phyloP scores from a whole-genome alignment of 2,888 invertebrate species.

The Acronicta leporina region DNA sequence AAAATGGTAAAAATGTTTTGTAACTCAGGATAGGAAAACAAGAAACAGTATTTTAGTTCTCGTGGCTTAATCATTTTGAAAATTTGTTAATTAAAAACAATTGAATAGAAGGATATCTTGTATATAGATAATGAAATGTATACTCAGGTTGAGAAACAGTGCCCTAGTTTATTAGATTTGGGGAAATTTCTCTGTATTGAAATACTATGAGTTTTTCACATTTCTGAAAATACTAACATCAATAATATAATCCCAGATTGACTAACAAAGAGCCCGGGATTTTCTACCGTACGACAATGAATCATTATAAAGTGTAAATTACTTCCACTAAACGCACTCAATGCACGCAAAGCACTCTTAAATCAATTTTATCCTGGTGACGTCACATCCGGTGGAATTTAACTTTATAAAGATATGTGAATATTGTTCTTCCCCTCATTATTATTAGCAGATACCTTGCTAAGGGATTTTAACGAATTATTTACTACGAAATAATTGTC shows the following conservation, averaged over 20 bases:
- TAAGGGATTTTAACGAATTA: not conserved
- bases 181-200: no score
- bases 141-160: no score
- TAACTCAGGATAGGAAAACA: no score
- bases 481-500: no score
- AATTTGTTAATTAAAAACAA: no score
- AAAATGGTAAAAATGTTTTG: no score
- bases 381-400: constrained; percentile 4
- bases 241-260: not conserved
- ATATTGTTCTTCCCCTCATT: constrained; percentile 12
- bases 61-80: no score
- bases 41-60: no score
- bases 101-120: no score
- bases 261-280: constrained; percentile 8
- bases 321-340: not conserved
- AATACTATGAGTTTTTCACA: not conserved
- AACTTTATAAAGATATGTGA: not conserved
- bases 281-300: constrained; percentile 19
- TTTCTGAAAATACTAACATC: not conserved
- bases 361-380: constrained; percentile 1
- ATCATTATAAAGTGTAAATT: constrained; percentile 15
- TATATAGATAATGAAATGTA: no score
- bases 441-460: constrained; percentile 1
- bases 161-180: no score
- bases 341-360: constrained; percentile 1